Base-by-base conservation (phyloP, 2,797 vertebrate species). In the Gephyroberyx darwinii region DNA sequence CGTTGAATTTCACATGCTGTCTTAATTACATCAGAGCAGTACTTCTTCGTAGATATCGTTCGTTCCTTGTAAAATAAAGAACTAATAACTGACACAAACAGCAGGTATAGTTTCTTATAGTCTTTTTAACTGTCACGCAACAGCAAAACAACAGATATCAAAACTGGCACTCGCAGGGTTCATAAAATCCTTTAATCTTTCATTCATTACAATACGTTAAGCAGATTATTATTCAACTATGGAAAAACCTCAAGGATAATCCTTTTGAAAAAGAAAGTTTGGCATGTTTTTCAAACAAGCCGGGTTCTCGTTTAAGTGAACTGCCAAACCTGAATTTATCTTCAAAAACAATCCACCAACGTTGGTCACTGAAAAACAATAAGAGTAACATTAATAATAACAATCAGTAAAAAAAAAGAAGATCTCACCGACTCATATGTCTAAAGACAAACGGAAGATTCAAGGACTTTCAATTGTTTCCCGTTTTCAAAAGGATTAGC, bases 181-280 rank as follows among this genome's bases (percentile, higher is more conserved):
- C 76, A 85, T 82, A 51, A 89, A 92, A 91, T 86, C 88, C 68
- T 82, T 82, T 93, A 92, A 94, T 92, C 91, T 92, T 89, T 87
- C 77, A 86, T 93, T 94, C 92, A 93, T 93, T 93, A 84, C 87
- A 90, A 90, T 88, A 93, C 87, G 66, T 91, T 90, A 92, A 92
- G 89, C 80, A 86, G 92, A 91, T 93, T 93, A 92, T 91, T 91
- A 89, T 91, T 90, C 77, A 88, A 90, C 87, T 86, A 90, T 90
- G 89, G 90, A 93, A 92, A 92, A 90, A 90, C 74, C 89, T 90
- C 65, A 61, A 80, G 85, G 86, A 86, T 92, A 93, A 94, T 92
- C 91, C 87, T 66, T 66, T 66, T 84, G 65, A 85, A 84, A 90
- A 89, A 83, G 80, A 85, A 82, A 70, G 73, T 12, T 80, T 86